Base-by-base conservation (phyloP, 1,140 invertebrate species). In the Brachionus koreanus region DNA sequence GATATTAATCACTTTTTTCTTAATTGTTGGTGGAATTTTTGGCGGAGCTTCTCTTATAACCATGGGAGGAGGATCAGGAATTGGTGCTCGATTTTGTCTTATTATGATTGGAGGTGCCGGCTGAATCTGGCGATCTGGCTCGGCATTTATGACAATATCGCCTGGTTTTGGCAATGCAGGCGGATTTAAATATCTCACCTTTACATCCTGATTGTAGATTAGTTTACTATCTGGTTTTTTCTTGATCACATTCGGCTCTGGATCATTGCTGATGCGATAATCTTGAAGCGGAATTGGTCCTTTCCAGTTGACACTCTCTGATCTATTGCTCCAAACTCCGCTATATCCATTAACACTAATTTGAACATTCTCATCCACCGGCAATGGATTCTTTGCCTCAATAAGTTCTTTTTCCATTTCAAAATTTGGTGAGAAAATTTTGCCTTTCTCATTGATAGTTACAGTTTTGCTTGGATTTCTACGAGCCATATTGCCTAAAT, bases 61-160 rank as follows among this genome's bases (percentile, higher is more conserved):
- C 10, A 67, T 12, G 19, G 79, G 61, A 23, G 79, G 29, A n/a
- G 79, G 61, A 39, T 39, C 65, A 7, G 29, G 19, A 29, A 63
- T 61, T 5, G 35, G n/a, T n/a, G 61, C 39, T 49, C 33, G 79
- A 25, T 19, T 25, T 46, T 82, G 79, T 42, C 79, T 13, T 35
- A 82, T 79, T 12, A 82, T 69, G 1, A 82, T 39, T 6, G 79
- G 79, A n/a, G 79, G 79, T 6, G 79, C 79, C 13, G 79, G 57
- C 2, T 57, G 61, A 16, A 63, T 61, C 13, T 39, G 29, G 5
- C 19, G 42, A 6, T 43, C 57, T 19, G 39, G 61, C 2, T 29
- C 39, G 25, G 29, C 61, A 29, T 37, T 79, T 37, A 82, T 82
- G 42, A 67, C 42, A 12, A 82, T 65, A 13, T 29, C 29, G 7